Percentiles rank a stretch among this genome's conserved stretches.
These are phyloP conservation scores for Xyrauchen texanus DNA, from an alignment of 2,113 vertebrate genomes.

Conservation along the genomic window DNA sequence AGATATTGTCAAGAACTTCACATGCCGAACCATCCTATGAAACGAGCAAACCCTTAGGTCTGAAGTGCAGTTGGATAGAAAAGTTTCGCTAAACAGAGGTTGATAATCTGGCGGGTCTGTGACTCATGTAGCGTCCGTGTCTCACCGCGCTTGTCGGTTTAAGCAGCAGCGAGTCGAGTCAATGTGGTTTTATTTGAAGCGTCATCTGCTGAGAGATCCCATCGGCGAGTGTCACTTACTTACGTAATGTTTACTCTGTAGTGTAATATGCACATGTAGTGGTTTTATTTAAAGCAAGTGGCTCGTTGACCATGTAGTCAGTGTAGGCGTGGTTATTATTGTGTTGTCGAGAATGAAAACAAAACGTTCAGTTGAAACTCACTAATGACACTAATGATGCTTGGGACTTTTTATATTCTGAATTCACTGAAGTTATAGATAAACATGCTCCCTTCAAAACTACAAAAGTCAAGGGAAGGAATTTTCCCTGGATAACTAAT, in stretches of 20 bases:
- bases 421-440: no score
- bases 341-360: conserved; percentile 1
- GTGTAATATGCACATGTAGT: background rate
- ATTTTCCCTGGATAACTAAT: no score
- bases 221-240: background rate
- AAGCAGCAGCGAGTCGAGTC: no score
- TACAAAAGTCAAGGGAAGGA: no score
- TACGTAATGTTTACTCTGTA: conserved; percentile 34
- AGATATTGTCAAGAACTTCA: background rate
- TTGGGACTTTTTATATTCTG: no score
- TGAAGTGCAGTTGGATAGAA: background rate
- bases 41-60: background rate
- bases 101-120: background rate
- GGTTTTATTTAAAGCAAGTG: background rate
- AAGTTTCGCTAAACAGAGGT: background rate
- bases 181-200: background rate
- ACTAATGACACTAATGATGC: no score
- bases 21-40: background rate
- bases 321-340: conserved; percentile 20
- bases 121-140: background rate
- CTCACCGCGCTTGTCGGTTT: background rate
- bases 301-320: background rate
- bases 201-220: background rate
- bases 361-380: background rate
- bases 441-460: no score